Evolutionary conservation across 2,888 invertebrate species (phyloP).

Genomic region (Plebejus argus): DNA sequence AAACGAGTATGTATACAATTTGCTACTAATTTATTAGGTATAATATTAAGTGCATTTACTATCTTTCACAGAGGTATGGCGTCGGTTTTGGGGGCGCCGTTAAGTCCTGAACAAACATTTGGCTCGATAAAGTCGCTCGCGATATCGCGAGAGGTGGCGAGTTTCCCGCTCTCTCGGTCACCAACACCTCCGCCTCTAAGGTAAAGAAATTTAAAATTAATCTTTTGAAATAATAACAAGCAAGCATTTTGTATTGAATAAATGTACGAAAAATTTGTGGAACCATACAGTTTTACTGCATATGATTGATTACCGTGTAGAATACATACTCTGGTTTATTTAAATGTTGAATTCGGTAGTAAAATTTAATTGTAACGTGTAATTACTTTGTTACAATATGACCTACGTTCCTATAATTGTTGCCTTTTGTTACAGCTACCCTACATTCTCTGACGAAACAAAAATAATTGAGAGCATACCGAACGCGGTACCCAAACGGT

Average conservation of each 20-base stretch:
- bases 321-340: background rate
- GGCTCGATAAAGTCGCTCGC: slow-evolving; percentile 88
- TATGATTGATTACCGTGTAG: too few species aligned
- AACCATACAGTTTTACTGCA: background rate
- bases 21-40: background rate
- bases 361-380: background rate
- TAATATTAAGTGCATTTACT: background rate
- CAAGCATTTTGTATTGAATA: background rate
- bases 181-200: slow-evolving; percentile 85
- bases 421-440: slow-evolving; percentile 61
- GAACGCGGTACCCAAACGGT: slow-evolving; percentile 62
- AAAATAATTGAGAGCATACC: slow-evolving; percentile 63
- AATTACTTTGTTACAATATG: background rate
- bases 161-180: slow-evolving; percentile 87
- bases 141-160: slow-evolving; percentile 87
- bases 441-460: slow-evolving; percentile 69
- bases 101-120: slow-evolving; percentile 87
- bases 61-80: slow-evolving; percentile 83
- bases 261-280: background rate
- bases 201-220: slow-evolving; percentile 46
- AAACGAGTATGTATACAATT: background rate
- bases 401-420: background rate
- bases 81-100: slow-evolving; percentile 83
- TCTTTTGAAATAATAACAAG: background rate
- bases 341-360: background rate